Evolutionary conservation across 2,888 invertebrate species (phyloP), one percentile per base, ranked within the genome.

Genomic region (Drosophila crucigera): DNA sequence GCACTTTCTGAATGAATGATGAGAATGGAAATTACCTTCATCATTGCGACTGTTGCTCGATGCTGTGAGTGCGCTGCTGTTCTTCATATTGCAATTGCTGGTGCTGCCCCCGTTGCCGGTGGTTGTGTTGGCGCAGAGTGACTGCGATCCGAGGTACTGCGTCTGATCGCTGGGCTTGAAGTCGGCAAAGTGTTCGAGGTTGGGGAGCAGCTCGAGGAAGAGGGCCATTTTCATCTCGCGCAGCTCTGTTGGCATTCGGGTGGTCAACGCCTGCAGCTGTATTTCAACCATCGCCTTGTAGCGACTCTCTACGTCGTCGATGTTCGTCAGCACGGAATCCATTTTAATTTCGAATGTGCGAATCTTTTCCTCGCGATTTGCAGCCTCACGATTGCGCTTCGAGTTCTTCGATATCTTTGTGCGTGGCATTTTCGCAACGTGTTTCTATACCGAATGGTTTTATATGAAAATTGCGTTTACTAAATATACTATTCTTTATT

Each of bases 331-430:
- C 30, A 79, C 77, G 43, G 86, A 80, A 22, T 93, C 93, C 35
- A 91, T 63, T 37, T 89, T 80, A 4, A 91, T 71, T 74, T 93
- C 93, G 61, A 82, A 92, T 56, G 91, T 88, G 39, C 91, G 90
- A 9, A 93, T 76, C 64, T 91, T 92, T 65, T 91, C 91, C 68
- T 93, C 93, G n/a, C 91, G 93, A 68, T 90, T 90, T 33, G 93
- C 90, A 5, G 86, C 91, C 47, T 93, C 93, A 14, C 93, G 92
- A 75, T 93, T 93, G 19, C 93, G 90, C 64, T 93, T 93, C 1
- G 91, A 80, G 73, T 91, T 92, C 72, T 92, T 93, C 35, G 93
- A 83, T 70, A 93, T 81, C 76, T 93, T 93, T n/a, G 93, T 93
- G 53, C 93, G 92, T 63, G 93, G 93, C 93, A 93, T 93, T 63